Percentiles rank a stretch among this genome's conserved stretches.
Evolutionary conservation across 53 echinoderm and acorn worm genomes (phyloP).

Genomic region (Echinometra lucunter): DNA sequence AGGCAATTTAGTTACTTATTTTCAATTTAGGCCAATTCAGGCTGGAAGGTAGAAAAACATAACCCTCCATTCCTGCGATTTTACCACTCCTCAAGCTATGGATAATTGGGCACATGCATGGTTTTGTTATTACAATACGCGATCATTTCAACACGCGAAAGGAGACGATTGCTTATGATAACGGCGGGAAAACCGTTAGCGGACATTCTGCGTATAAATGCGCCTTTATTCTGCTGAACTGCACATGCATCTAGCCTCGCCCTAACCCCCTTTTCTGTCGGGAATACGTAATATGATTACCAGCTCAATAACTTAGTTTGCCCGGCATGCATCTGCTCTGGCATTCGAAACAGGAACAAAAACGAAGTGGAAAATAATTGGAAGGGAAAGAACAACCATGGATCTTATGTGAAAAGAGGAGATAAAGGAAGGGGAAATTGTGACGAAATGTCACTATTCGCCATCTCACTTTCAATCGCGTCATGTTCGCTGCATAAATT

Average conservation of each 20-base stretch:
- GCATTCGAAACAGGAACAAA: not conserved
- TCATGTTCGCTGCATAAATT: slow-evolving; percentile 6
- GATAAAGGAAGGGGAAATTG: not conserved
- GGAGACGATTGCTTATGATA: not conserved
- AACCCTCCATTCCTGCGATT: not conserved
- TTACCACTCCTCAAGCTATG: not conserved
- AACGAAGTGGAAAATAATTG: not conserved
- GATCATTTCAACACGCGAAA: not conserved
- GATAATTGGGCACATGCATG: not conserved
- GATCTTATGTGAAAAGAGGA: too few relatives aligned
- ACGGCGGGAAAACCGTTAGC: not conserved
- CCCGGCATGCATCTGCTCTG: slow-evolving; percentile 3
- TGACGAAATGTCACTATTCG: slow-evolving; percentile 37
- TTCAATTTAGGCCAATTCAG: not conserved
- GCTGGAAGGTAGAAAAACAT: not conserved
- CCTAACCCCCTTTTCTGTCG: not conserved
- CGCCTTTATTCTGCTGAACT: not conserved
- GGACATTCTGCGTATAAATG: not conserved
- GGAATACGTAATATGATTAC: slow-evolving; percentile 41
- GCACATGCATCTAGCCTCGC: not conserved
- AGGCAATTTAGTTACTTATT: not conserved
- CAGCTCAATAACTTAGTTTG: slow-evolving; percentile 37
- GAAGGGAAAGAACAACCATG: not conserved
- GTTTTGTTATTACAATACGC: not conserved
- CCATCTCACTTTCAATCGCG: not conserved